These are phyloP conservation scores for Cryptoblepharus egeriae DNA, from an alignment of 2,797 vertebrate species.

Conservation along the genomic window DNA sequence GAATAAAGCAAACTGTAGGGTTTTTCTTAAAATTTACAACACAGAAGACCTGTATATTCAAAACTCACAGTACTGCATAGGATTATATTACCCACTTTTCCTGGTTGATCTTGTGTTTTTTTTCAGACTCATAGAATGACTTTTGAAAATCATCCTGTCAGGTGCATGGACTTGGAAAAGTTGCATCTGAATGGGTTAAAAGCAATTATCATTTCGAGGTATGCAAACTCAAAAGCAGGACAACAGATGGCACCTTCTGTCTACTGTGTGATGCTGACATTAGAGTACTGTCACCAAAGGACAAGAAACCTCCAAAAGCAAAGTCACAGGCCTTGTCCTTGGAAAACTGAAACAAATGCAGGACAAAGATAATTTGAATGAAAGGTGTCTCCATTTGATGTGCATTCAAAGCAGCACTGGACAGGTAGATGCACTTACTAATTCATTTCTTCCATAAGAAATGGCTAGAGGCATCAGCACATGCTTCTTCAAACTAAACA, in stretches of 20 bases:
- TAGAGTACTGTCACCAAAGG: not conserved
- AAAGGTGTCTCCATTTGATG: not conserved
- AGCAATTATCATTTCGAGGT: not conserved
- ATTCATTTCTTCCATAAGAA: slow-evolving; percentile 2
- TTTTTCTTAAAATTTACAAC: too few species aligned
- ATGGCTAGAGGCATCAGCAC: slow-evolving; percentile 6
- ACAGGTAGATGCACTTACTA: slow-evolving; percentile 9
- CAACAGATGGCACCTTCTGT: not conserved
- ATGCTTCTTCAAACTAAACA: not conserved
- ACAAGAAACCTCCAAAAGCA: not conserved
- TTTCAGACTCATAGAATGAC: not conserved
- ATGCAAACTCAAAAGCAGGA: not conserved
- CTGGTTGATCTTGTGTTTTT: not conserved
- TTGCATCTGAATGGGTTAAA: not conserved
- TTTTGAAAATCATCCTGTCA: not conserved
- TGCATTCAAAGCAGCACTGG: slow-evolving; percentile 10
- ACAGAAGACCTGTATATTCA: not conserved
- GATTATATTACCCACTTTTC: not conserved
- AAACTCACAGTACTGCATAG: not conserved
- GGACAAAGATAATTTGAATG: not conserved
- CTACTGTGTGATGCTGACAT: not conserved
- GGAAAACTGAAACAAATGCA: not conserved
- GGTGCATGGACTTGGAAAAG: not conserved
- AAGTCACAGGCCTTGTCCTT: not conserved
- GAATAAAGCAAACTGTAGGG: too few species aligned